Percentiles rank a stretch among this genome's conserved stretches.
Conservation (phyloP, 2,113 vertebrate species). For the Aepyceros melampus region DNA sequence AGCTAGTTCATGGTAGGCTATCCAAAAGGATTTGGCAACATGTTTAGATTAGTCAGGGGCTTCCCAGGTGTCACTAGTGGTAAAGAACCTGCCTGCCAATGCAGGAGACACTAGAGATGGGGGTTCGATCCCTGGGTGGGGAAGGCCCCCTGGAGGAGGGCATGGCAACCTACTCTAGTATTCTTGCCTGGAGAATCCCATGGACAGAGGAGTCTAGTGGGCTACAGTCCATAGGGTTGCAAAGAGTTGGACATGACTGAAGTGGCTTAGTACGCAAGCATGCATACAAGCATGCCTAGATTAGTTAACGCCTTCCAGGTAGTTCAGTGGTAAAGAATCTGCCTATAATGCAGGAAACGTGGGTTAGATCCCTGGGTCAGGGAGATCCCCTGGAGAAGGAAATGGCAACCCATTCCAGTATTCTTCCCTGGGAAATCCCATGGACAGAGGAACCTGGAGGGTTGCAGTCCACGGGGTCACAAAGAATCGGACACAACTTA, state of each 20-base stretch:
- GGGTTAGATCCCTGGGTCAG: not conserved
- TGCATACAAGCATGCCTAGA: not conserved
- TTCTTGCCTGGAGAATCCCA: not conserved
- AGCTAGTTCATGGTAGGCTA: not conserved
- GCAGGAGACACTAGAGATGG: not conserved
- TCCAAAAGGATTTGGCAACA: not conserved
- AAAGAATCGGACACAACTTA: not conserved
- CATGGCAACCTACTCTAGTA: not conserved
- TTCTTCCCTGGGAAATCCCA: not conserved
- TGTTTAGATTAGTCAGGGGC: not conserved
- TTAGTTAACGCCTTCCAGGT: not conserved
- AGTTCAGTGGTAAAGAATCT: not conserved
- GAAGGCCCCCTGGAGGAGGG: not conserved
- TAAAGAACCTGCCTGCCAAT: not conserved
- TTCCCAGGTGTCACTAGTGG: not conserved
- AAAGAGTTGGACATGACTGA: not conserved
- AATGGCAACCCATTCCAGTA: not conserved
- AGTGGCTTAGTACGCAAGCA: not conserved
- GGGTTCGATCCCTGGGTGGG: not conserved
- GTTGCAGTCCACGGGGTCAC: not conserved
- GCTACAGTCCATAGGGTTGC: not conserved
- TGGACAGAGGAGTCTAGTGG: not conserved
- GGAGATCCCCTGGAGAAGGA: not conserved
- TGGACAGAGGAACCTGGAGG: not conserved
- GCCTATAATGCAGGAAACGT: not conserved